Evolutionary conservation across 1,140 invertebrate species (phyloP).

Genomic region (Akabosia matsudoensis): DNA sequence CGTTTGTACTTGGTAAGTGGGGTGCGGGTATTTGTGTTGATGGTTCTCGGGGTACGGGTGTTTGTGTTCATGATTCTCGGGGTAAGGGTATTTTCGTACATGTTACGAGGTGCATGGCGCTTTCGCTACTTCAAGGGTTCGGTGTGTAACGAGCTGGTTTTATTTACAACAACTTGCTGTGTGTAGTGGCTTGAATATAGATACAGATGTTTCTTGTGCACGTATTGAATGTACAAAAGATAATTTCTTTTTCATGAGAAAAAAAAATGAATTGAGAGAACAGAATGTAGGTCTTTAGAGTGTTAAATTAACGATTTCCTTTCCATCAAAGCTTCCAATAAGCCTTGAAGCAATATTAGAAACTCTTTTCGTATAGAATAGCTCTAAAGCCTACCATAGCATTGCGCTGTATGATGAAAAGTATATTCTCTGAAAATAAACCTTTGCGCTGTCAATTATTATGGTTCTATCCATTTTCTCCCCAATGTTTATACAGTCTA

Average conservation of each 20-base stretch:
- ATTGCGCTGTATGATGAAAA: too few relatives aligned
- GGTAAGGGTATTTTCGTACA: too few relatives aligned
- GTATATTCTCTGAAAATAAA: not conserved
- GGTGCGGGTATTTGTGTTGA: too few relatives aligned
- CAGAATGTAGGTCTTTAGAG: constrained; percentile 4
- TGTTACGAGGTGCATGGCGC: too few relatives aligned
- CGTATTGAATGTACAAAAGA: not conserved
- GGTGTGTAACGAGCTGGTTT: too few relatives aligned
- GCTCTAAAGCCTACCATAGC: too few relatives aligned
- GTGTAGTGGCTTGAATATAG: not conserved
- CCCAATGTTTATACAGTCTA: not conserved
- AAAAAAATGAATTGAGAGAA: constrained; percentile 25
- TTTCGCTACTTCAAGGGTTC: too few relatives aligned
- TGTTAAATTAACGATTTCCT: constrained; percentile 15
- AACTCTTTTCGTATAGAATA: not conserved
- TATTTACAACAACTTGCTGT: not conserved
- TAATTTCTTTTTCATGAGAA: constrained; percentile 11
- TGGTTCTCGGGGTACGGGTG: too few relatives aligned
- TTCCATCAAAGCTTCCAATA: constrained; percentile 3
- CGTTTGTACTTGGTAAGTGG: too few relatives aligned
- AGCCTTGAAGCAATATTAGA: constrained; percentile 2
- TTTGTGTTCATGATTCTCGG: too few relatives aligned
- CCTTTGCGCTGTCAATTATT: not conserved
- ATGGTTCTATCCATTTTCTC: not conserved
- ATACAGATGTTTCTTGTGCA: not conserved